Evolutionary conservation across 2,888 invertebrate genomes (phyloP).

Genomic region (Anoncus sp.): DNA sequence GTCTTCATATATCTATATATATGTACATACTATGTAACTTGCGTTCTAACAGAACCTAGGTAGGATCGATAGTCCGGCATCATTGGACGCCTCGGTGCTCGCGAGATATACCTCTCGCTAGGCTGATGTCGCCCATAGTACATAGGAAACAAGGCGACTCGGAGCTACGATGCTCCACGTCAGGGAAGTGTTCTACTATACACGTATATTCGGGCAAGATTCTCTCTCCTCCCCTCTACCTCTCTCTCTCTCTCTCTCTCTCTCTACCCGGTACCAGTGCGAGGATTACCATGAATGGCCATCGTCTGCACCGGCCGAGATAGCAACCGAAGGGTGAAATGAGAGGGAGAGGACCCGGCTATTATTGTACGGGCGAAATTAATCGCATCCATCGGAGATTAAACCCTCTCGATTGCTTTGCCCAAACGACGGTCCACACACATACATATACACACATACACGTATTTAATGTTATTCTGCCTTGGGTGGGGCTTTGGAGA

Average conservation of each 20-base stretch:
- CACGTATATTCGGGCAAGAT: constrained; percentile 37
- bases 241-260: constrained; percentile 34
- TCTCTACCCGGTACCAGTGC: constrained; percentile 44
- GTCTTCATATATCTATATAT: constrained; percentile 13
- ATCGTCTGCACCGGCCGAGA: constrained; percentile 76
- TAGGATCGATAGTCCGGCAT: constrained; percentile 80
- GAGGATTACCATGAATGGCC: constrained; percentile 80
- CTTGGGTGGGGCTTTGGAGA: neutral
- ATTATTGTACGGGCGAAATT: constrained; percentile 79
- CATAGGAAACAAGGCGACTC: constrained; percentile 65
- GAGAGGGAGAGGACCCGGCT: constrained; percentile 65
- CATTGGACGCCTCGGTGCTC: constrained; percentile 71
- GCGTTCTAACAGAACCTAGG: constrained; percentile 60
- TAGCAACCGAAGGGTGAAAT: constrained; percentile 70
- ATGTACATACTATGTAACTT: constrained; percentile 14
- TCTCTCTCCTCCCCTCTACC: constrained; percentile 32
- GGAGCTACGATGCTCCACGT: constrained; percentile 63
- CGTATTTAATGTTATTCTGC: constrained; percentile 3
- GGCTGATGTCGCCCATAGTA: constrained; percentile 56
- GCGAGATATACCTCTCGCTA: constrained; percentile 49
- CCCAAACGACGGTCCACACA: neutral
- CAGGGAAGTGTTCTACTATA: constrained; percentile 37
- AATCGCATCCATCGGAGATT: constrained; percentile 78
- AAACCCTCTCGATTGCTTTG: constrained; percentile 73
- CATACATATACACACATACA: neutral